These are phyloP conservation scores for Gymnopithys bicolor DNA, from an alignment of 2,797 vertebrate genomes.

Conservation along the genomic window DNA sequence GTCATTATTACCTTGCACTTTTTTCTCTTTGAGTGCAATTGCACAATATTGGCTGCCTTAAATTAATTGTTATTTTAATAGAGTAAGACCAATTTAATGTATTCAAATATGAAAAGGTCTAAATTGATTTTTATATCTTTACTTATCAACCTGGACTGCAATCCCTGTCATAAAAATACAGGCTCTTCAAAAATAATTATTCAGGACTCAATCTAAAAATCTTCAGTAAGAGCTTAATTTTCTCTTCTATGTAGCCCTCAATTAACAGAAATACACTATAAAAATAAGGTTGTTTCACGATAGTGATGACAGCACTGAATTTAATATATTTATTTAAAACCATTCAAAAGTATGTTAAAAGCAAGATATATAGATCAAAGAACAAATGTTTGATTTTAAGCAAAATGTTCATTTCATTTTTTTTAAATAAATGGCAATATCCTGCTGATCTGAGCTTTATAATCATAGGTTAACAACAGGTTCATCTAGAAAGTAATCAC, in stretches of 20 bases:
- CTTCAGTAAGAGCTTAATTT: not conserved
- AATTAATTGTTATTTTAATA: constrained; percentile 64
- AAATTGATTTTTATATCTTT: constrained; percentile 39
- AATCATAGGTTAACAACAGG: not conserved
- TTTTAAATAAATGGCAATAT: not conserved
- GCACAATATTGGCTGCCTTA: constrained; percentile 10
- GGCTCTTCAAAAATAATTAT: constrained; percentile 36
- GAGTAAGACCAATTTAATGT: constrained; percentile 28
- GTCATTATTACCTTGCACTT: constrained; percentile 36
- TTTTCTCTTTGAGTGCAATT: not conserved
- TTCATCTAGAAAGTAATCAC: not conserved
- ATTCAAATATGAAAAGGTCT: constrained; percentile 32
- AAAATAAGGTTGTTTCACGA: not conserved
- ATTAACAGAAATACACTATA: not conserved
- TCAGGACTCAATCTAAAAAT: not conserved
- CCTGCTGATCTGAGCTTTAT: not conserved
- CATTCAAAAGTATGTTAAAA: not conserved
- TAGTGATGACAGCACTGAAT: not conserved
- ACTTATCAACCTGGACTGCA: constrained; percentile 29
- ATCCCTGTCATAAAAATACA: not conserved
- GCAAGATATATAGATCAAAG: not conserved
- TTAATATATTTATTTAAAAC: not conserved
- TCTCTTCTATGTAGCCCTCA: not conserved
- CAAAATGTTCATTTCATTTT: not conserved
- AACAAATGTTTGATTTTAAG: not conserved